Base-by-base conservation (phyloP, 1,140 invertebrate species). In the Eulimnadia texana region DNA sequence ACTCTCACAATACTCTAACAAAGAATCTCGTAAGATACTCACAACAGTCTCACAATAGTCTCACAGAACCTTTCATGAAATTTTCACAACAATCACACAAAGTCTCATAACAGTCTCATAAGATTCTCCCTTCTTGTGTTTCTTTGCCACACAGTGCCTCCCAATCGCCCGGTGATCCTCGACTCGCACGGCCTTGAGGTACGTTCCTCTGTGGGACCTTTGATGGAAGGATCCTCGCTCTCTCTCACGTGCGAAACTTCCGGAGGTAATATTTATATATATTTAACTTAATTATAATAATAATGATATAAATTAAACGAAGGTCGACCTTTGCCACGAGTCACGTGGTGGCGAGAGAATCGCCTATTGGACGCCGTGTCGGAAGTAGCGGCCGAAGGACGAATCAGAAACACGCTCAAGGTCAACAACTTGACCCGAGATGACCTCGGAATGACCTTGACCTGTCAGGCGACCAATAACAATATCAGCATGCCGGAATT, bases 401-500 rank as follows among this genome's bases (percentile, higher is more conserved):
- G 76, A 25, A 78, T 88, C 2, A 79, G 86, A 33, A 90, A 84
- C 68, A 83, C 85, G 63, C 78, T 93, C 23, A 74, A 80, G 23
- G 77, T 80, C 25, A 78, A 82, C 50, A 82, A 84, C 61, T 78
- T 93, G 58, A 81, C 80, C 1, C 73, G 90, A 50, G 74, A 77
- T 20, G 89, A 94, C 72, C 80, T 93, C 1, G 83, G 86, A 68
- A 83, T 87, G 0, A 79, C 86, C 64, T 78, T 93, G 19, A 88
- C 85, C 10, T 94, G 91, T 73, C 81, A 84, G 68, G 88, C 88
- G 1, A 81, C 80, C 25, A 93, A 92, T 72, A 90, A 90, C 71
- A 82, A 88, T 62, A 76, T 82, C 66, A 85, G 86, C 16, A 76
- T 80, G 49, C 83, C 86, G 47, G 73, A 88, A 19, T 83, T 84